Evolutionary conservation across 1,140 invertebrate genomes (phyloP), one percentile per base, ranked within the genome.

Genomic region (Platorchestia sp.): DNA sequence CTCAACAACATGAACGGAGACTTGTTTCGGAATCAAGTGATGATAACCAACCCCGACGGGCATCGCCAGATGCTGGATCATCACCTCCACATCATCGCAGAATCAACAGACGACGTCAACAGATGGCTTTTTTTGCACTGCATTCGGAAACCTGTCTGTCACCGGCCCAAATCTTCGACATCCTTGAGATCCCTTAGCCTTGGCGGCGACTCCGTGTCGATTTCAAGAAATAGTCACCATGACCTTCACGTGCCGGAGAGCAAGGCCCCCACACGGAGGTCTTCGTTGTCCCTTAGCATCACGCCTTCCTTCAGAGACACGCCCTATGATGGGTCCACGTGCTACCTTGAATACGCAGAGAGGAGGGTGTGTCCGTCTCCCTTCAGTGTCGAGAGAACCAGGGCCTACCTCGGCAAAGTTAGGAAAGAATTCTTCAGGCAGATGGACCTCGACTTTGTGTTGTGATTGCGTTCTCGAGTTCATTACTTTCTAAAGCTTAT

Each of bases 41-140:
- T 44, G 0, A 93, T 93, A 5, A 47, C 44, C 5, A 93, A 93
- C 45, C 91, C 45, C 7, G 43, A 10, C 5, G 91, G 91, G 0
- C 6, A 93, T 0, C 27, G 22, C 5, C 41, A 93, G 45, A 1
- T 47, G 3, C 91, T 93, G 40, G 91, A 93, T 36, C 91, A 93
- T 40, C 91, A 93, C 45, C 40, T 93, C 36, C 91, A 93, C 45
- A 47, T 93, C 44, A 93, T 93, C 6, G 45, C 91, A 22, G 91
- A 93, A 7, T 93, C 91, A 3, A 93, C 91, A 45, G 91, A 93
- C 40, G 91, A 93, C 19, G 45, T 93, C 0, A 93, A 93, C 45
- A 42, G 91, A n/a, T 93, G 91, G 91, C 36, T 93, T 0, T 93
- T 93, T 47, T n/a, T 93, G 45, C 91, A 93, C 44, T 93, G 91